phyloP scores from a whole-genome alignment of 2,797 vertebrate species.

The Danio tinwini region DNA sequence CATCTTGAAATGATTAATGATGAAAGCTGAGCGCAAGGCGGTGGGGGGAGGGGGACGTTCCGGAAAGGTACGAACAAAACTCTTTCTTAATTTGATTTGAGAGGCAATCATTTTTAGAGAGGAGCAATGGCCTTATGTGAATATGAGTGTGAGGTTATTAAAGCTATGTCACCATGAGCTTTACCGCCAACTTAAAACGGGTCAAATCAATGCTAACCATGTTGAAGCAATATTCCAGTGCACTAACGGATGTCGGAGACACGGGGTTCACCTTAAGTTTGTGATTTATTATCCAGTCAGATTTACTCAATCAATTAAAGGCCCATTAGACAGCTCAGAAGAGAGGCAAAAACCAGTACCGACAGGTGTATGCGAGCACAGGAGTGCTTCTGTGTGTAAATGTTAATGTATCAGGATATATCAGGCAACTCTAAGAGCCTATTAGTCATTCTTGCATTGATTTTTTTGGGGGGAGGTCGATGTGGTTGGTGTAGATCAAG shows the following conservation, averaged over 20 bases:
- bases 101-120: conserved; percentile 53
- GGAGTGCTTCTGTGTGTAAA: conserved; percentile 27
- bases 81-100: conserved; percentile 61
- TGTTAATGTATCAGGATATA: conserved; percentile 33
- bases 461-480: conserved; percentile 36
- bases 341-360: conserved; percentile 33
- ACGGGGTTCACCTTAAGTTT: conserved; percentile 50
- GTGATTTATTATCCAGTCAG: conserved; percentile 52
- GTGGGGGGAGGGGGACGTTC: conserved; percentile 1
- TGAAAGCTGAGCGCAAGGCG: conserved; percentile 9
- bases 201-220: conserved; percentile 58
- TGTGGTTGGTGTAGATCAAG: conserved; percentile 48
- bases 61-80: conserved; percentile 49
- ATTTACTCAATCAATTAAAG: conserved; percentile 56
- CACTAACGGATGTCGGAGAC: conserved; percentile 53
- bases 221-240: conserved; percentile 52
- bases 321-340: conserved; percentile 47
- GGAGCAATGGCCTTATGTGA: conserved; percentile 55
- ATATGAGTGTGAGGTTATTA: conserved; percentile 55
- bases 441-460: conserved; percentile 41
- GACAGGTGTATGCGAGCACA: conserved; percentile 23
- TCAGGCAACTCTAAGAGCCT: conserved; percentile 48
- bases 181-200: conserved; percentile 40
- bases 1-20: conserved; percentile 36
- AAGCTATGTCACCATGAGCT: conserved; percentile 49